These are phyloP conservation scores for Luperina nickerlii DNA, from an alignment of 2,888 invertebrate species.

Conservation along the genomic window DNA sequence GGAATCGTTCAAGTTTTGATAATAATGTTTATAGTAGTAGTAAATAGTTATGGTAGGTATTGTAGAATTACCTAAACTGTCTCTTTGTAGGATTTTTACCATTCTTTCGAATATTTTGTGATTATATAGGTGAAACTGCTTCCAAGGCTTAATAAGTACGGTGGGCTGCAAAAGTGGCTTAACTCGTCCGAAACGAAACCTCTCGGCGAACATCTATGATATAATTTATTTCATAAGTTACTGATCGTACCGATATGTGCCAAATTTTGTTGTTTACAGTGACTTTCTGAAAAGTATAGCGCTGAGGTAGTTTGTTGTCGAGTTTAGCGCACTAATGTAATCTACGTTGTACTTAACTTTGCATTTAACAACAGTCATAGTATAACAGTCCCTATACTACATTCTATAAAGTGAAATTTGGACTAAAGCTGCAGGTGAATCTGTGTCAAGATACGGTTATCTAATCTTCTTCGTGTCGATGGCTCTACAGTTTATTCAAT, in stretches of 20 bases:
- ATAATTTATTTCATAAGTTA: background rate
- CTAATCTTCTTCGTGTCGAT: background rate
- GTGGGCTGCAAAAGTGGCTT: conserved; percentile 2
- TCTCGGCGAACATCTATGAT: conserved; percentile 5
- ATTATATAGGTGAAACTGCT: background rate
- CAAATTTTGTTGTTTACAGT: conserved; percentile 30
- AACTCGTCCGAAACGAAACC: conserved; percentile 5
- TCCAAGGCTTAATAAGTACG: background rate
- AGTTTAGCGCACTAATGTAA: background rate
- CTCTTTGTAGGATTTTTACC: background rate
- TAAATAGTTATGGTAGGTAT: conserved; percentile 23
- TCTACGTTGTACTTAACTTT: background rate
- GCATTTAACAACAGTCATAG: background rate
- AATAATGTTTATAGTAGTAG: conserved; percentile 38
- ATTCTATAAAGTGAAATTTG: background rate
- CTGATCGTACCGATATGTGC: conserved; percentile 30
- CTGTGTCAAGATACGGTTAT: background rate
- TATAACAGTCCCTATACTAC: background rate
- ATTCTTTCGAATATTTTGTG: background rate
- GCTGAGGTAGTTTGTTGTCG: background rate
- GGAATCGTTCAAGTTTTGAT: conserved; percentile 38
- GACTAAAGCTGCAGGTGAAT: background rate
- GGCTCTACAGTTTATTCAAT: background rate
- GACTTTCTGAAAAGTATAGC: background rate
- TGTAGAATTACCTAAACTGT: conserved; percentile 25